Conservation (phyloP, 2,797 vertebrate genomes). For the Moxostoma hubbsi region DNA sequence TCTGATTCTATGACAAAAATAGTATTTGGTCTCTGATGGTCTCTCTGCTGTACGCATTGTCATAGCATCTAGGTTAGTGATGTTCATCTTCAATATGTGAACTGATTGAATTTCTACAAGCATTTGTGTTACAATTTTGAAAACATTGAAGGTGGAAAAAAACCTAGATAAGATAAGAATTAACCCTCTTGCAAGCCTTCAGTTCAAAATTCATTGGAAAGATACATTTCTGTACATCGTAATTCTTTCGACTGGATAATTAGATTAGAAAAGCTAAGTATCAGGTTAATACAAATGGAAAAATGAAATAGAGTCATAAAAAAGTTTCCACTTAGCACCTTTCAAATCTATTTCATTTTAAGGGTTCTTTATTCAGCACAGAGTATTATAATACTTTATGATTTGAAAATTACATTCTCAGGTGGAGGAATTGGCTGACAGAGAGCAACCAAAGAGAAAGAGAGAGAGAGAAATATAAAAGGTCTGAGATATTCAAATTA, state of each 20-base stretch:
- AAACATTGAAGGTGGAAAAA: not conserved
- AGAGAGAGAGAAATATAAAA: not conserved
- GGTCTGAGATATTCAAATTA: not conserved
- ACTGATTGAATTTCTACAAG: not conserved
- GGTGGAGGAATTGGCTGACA: constrained; percentile 30
- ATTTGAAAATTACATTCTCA: constrained; percentile 34
- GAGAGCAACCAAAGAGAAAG: not conserved
- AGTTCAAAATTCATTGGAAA: not conserved
- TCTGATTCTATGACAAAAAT: not conserved
- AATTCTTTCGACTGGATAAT: not conserved
- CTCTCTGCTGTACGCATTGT: not conserved
- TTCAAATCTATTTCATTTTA: constrained; percentile 41
- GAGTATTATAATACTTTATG: constrained; percentile 36
- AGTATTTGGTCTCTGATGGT: not conserved
- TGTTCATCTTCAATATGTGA: not conserved
- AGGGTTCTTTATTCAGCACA: constrained; percentile 15
- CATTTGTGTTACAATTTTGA: not conserved
- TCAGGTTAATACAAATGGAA: not conserved
- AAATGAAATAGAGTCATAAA: not conserved
- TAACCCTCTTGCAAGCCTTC: not conserved
- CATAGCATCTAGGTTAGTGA: not conserved
- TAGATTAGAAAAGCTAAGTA: not conserved
- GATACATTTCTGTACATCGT: not conserved
- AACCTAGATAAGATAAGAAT: no score
- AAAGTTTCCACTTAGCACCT: constrained; percentile 18